Evolutionary conservation across 2,888 invertebrate species (phyloP).

Genomic region (Apocheima hispidaria): DNA sequence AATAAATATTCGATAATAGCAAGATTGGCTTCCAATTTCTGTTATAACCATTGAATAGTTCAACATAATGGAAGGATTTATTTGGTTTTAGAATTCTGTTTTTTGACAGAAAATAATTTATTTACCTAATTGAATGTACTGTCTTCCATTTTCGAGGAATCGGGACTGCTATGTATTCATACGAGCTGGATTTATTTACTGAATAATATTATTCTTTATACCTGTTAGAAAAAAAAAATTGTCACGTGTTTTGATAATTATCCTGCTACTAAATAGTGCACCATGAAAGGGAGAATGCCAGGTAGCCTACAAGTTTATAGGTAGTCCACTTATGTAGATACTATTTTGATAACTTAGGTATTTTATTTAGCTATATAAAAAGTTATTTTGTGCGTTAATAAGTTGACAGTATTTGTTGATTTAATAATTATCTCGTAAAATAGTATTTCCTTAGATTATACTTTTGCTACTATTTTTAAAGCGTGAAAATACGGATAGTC

Average conservation of each 20-base stretch:
- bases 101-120: neutral
- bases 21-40: constrained; percentile 12
- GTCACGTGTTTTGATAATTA: no score
- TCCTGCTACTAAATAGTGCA: constrained; percentile 7
- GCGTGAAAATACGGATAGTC: constrained; percentile 31
- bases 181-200: neutral
- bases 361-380: constrained; percentile 22
- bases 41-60: neutral
- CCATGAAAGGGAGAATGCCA: constrained; percentile 11
- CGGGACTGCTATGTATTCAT: neutral
- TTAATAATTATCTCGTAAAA: constrained; percentile 34
- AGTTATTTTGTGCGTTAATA: constrained; percentile 40
- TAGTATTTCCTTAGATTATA: constrained; percentile 42
- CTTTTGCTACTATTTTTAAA: constrained; percentile 35
- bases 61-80: neutral
- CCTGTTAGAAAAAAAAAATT: no score
- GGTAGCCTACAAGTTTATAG: constrained; percentile 27
- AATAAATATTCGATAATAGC: neutral
- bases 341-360: constrained; percentile 31
- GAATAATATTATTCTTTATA: neutral
- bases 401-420: constrained; percentile 45
- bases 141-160: constrained; percentile 19
- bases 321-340: constrained; percentile 37
- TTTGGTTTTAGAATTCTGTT: neutral
- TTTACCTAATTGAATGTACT: neutral